Conservation (phyloP, 2,888 invertebrate genomes). For the Gari tellinella region DNA sequence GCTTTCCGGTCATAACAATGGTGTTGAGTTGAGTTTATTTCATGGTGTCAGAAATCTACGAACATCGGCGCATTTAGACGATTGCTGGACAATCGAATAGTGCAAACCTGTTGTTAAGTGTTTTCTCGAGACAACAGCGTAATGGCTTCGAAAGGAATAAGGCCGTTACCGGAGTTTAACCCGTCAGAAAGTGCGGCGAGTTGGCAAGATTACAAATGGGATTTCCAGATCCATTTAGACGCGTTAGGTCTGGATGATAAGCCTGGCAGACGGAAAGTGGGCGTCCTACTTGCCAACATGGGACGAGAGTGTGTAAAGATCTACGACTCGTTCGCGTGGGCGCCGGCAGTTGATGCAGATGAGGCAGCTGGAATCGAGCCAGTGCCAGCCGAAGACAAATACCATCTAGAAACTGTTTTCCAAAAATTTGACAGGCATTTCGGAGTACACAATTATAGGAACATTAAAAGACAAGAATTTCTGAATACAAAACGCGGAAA, state of each 20-base stretch:
- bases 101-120: neutral
- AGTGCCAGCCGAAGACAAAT: conserved; percentile 20
- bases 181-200: conserved; percentile 32
- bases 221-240: conserved; percentile 47
- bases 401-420: conserved; percentile 40
- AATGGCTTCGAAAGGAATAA: conserved; percentile 24
- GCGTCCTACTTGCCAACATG: conserved; percentile 45
- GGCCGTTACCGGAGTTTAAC: conserved; percentile 26
- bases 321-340: conserved; percentile 45
- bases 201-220: conserved; percentile 45
- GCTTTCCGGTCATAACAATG: neutral
- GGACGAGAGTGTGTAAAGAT: conserved; percentile 45
- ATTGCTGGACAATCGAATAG: neutral
- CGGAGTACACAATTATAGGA: conserved; percentile 46
- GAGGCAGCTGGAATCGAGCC: conserved; percentile 13
- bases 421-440: conserved; percentile 46
- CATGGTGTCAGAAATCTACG: conserved; percentile 29
- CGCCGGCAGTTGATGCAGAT: conserved; percentile 22
- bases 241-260: conserved; percentile 42
- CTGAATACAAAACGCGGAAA: conserved; percentile 40
- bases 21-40: conserved; percentile 2
- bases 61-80: neutral
- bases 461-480: conserved; percentile 50
- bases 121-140: neutral
- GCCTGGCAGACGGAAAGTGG: conserved; percentile 42